A percentile compares a stretch with the other conserved stretches of the same genome.
Conservation (phyloP, 2,888 invertebrate species). For the Oscheius sp. region DNA sequence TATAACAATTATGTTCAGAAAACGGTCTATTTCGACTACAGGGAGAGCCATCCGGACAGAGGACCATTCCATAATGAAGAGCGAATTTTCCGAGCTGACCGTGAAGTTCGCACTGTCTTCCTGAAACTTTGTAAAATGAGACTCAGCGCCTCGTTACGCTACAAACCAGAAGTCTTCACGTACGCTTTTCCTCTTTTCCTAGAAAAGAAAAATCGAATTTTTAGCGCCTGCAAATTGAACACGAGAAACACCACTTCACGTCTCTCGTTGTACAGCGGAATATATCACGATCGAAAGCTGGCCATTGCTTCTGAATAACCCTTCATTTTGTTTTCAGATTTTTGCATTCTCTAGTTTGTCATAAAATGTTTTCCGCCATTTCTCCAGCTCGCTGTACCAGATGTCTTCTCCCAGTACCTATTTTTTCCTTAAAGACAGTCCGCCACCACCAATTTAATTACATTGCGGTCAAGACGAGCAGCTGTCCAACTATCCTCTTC, state of each 20-base stretch:
- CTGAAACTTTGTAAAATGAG: background rate
- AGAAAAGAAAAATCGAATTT: background rate
- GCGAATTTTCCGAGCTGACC: slow-evolving; percentile 10
- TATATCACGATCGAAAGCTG: background rate
- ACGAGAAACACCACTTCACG: background rate
- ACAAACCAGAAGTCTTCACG: slow-evolving; percentile 31
- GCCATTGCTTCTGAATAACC: slow-evolving; percentile 13
- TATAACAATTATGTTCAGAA: slow-evolving; percentile 6
- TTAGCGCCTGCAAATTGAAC: slow-evolving; percentile 26
- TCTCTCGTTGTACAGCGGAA: slow-evolving; percentile 16
- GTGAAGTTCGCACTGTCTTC: background rate
- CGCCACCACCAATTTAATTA: too few species aligned
- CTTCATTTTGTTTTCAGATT: background rate
- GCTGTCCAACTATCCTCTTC: too few species aligned
- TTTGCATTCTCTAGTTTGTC: background rate
- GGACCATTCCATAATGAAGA: slow-evolving; percentile 1
- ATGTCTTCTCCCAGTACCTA: too few species aligned
- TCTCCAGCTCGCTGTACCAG: too few species aligned
- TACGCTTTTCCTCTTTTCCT: background rate
- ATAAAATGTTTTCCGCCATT: too few species aligned
- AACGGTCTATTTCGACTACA: slow-evolving; percentile 23
- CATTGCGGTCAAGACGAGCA: too few species aligned
- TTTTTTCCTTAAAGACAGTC: too few species aligned
- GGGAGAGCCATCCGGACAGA: background rate
- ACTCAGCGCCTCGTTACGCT: slow-evolving; percentile 9